Conservation (phyloP, 2,797 vertebrate genomes). For the Rhabdomys pumilio region DNA sequence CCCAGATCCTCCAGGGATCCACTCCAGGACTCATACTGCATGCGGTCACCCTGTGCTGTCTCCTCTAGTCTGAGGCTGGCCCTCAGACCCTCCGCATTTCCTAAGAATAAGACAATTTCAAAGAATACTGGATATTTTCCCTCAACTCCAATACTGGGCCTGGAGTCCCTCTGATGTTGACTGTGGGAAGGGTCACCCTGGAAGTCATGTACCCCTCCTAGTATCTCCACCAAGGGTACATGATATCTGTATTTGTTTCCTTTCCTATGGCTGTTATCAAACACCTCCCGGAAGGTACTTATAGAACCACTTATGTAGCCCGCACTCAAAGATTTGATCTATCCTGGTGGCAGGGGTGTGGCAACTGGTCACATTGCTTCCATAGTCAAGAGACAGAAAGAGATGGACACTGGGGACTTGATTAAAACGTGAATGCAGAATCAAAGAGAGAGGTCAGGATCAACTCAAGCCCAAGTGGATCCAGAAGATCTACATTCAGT, state of each 20-base stretch:
- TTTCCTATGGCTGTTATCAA: not conserved
- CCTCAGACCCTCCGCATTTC: not conserved
- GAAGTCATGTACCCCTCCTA: not conserved
- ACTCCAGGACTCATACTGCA: accelerated
- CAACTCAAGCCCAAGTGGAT: not conserved
- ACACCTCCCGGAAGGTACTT: not conserved
- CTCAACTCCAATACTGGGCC: no score
- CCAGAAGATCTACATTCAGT: not conserved
- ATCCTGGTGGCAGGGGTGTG: not conserved
- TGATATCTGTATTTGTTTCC: not conserved
- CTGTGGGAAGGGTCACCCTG: accelerated
- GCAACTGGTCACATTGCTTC: not conserved
- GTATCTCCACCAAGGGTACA: not conserved
- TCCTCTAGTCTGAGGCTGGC: accelerated
- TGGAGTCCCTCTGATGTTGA: accelerated
- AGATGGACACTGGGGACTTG: not conserved
- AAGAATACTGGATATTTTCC: not conserved
- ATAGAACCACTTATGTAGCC: accelerated
- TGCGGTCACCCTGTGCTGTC: accelerated
- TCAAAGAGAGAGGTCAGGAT: no score
- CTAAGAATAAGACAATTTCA: not conserved
- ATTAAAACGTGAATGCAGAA: no score
- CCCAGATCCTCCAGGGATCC: not conserved
- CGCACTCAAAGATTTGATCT: no score
- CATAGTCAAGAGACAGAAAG: not conserved